A percentile compares a stretch with the other conserved stretches of the same genome.
phyloP scores from a whole-genome alignment of 1,140 invertebrate species.

The Trichonephila clavipes region DNA sequence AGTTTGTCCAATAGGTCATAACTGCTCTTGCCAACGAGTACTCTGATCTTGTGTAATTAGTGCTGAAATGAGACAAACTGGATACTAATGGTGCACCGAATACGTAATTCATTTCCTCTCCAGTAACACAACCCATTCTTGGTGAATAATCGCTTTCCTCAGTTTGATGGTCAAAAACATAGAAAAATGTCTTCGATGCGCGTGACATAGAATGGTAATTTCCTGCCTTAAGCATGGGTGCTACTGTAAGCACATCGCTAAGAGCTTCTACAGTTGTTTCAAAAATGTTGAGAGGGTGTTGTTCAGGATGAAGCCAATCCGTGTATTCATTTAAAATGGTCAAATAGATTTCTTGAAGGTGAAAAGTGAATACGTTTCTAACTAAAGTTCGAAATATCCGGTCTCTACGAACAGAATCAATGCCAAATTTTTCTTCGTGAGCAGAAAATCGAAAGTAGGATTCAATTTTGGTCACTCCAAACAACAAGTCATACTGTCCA shows the following conservation, averaged over 20 bases:
- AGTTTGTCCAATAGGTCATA: constrained; percentile 97
- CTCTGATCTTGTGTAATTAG: constrained; percentile 95
- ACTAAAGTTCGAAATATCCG: constrained; percentile 95
- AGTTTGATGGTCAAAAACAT: constrained; percentile 96
- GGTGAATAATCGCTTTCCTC: constrained; percentile 93
- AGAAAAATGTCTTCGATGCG: constrained; percentile 88
- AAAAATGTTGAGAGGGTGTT: constrained; percentile 94
- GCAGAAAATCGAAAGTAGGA: constrained; percentile 91
- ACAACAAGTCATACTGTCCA: constrained; percentile 90
- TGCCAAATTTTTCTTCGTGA: constrained; percentile 94
- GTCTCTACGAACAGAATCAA: constrained; percentile 93
- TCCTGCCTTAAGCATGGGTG: constrained; percentile 94
- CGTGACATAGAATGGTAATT: constrained; percentile 91
- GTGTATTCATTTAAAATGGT: constrained; percentile 98
- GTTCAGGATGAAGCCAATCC: constrained; percentile 95
- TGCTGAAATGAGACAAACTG: constrained; percentile 90
- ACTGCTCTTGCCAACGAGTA: constrained; percentile 93
- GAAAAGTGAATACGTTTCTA: constrained; percentile 84
- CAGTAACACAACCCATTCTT: constrained; percentile 93
- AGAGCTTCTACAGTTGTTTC: constrained; percentile 95
- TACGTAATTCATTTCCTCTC: constrained; percentile 95
- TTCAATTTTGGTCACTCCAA: constrained; percentile 95
- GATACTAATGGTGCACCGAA: constrained; percentile 91
- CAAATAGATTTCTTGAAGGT: constrained; percentile 92
- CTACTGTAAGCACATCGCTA: constrained; percentile 95